Evolutionary conservation across 2,888 invertebrate species (phyloP).

Genomic region (Phasia obesa): DNA sequence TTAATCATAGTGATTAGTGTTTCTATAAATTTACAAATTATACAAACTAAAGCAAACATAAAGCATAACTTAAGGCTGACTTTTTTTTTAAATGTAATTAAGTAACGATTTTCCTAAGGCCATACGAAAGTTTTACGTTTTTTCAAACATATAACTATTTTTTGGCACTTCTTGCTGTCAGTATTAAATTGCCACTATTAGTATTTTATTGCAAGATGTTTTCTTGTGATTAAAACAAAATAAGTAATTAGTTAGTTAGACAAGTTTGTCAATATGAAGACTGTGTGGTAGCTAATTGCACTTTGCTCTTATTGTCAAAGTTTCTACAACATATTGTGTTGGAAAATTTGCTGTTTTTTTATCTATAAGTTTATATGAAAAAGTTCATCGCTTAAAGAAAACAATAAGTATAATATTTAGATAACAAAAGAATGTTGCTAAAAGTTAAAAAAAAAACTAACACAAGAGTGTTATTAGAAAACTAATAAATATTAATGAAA

Average conservation of each 20-base stretch:
- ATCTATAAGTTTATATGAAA: neutral
- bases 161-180: neutral
- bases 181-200: neutral
- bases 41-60: too few species aligned
- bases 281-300: neutral
- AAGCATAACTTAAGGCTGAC: too few species aligned
- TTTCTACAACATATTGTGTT: conserved; percentile 22
- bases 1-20: too few species aligned
- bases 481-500: conserved; percentile 35
- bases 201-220: neutral
- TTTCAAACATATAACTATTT: too few species aligned
- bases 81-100: too few species aligned
- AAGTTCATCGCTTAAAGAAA: conserved; percentile 4
- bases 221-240: neutral
- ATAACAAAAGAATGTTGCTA: neutral
- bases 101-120: too few species aligned
- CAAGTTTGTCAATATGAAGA: neutral
- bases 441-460: conserved; percentile 42
- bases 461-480: conserved; percentile 34
- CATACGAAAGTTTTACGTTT: too few species aligned
- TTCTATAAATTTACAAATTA: too few species aligned
- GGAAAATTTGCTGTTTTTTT: neutral
- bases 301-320: neutral
- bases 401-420: neutral
- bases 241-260: neutral